Base-by-base conservation (phyloP, 2,113 vertebrate species). In the Misgurnus mizolepis region DNA sequence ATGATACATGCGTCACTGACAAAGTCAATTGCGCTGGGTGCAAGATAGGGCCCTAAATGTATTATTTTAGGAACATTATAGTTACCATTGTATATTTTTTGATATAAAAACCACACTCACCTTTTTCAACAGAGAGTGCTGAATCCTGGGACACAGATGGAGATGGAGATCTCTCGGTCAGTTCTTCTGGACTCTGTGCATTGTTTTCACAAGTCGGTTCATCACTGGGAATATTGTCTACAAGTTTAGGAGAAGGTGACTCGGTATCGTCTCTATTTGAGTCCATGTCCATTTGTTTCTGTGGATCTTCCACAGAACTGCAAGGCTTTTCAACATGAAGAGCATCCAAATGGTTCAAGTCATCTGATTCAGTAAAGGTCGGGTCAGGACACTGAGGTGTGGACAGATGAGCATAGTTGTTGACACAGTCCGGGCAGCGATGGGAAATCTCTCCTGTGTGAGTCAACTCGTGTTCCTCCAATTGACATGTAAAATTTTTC, bases 381-480 rank as follows among this genome's bases (percentile, higher is more conserved):
- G n/a, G 22, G 4, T 65, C 45, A 17, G 3, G 47, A 14, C 61
- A 66, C 0, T 0, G 0, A 12, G 45, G 41, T 8, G n/a, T 18
- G 12, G 50, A 56, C 1, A 10, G 69, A 17, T n/a, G 12, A 5
- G 61, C 1, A 2, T 18, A 18, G 34, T 27, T 76, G 43, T 18
- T 76, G 27, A 76, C 62, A 8, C 75, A 77, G 47, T 77, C 75
- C 0, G 75, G 75, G 47, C 75, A 77, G 27, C 75, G 75, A 34
- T 77, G 75, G 15, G 75, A 77, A 22, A 77, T 77, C 75, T 77
- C 75, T 77, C 75, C 75, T 0, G 75, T 77, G 75, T 66, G 75
- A 1, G 61, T 77, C 2, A 77, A 34, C 62, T 77, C 75, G 22
- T 77, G 75, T 5, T 77, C 75, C 62, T 66, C 75, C 34, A 77